Conservation (phyloP, 2,888 invertebrate species). For the Lasioglossum morio region DNA sequence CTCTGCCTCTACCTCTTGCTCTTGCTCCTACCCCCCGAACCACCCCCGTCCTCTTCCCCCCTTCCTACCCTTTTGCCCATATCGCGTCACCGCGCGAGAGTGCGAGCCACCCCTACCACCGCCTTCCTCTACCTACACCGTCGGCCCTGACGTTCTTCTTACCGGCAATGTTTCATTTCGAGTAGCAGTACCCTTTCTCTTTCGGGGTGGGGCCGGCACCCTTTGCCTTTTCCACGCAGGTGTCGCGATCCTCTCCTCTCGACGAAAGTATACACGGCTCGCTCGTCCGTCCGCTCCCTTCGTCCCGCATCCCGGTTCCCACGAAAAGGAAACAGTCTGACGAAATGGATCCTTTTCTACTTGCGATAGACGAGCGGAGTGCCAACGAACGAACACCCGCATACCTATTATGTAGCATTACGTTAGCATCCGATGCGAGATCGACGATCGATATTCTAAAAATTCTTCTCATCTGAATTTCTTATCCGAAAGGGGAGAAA, state of each 20-base stretch:
- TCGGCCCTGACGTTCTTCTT: slow-evolving; percentile 77
- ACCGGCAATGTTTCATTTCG: slow-evolving; percentile 81
- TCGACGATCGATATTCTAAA: neutral
- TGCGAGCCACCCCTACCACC: slow-evolving; percentile 64
- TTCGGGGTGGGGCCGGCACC: slow-evolving; percentile 73
- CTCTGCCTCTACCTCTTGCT: slow-evolving; percentile 21
- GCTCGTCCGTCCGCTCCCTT: neutral
- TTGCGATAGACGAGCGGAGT: neutral
- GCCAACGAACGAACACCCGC: neutral
- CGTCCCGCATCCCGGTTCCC: neutral
- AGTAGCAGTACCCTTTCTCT: slow-evolving; percentile 75
- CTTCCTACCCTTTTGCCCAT: slow-evolving; percentile 59
- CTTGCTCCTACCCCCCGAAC: slow-evolving; percentile 1
- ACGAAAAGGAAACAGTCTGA: neutral
- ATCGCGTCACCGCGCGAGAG: slow-evolving; percentile 70
- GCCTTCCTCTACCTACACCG: slow-evolving; percentile 62
- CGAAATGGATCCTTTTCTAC: neutral
- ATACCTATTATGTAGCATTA: neutral
- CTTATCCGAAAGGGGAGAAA: neutral
- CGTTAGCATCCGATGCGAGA: neutral
- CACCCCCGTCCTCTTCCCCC: neutral
- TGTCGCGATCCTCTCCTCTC: slow-evolving; percentile 30
- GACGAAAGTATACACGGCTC: neutral
- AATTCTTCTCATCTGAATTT: too few species aligned
- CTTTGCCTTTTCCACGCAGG: slow-evolving; percentile 49